A percentile compares a stretch with the other conserved stretches of the same genome.
These are phyloP conservation scores for Chelmon rostratus DNA, from an alignment of 2,797 vertebrate species.

Conservation along the genomic window DNA sequence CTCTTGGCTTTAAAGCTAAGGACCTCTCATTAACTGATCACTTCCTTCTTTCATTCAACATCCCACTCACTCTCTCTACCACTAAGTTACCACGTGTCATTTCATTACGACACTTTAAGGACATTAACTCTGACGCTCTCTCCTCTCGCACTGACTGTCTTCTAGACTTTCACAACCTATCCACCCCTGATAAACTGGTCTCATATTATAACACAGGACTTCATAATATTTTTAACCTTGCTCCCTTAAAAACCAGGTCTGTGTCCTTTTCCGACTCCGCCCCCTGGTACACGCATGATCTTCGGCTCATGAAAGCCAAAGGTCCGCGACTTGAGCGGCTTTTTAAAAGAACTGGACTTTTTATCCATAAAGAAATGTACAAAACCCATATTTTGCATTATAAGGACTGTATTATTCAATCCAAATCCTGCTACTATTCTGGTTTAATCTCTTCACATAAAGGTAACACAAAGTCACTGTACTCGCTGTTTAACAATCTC, in stretches of 20 bases:
- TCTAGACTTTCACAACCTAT: too few species aligned
- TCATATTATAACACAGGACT: background rate
- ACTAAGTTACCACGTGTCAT: background rate
- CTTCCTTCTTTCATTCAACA: background rate
- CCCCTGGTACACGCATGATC: too few species aligned
- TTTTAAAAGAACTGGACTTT: background rate
- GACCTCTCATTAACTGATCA: background rate
- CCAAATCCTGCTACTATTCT: too few species aligned
- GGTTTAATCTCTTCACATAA: too few species aligned
- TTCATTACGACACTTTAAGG: background rate
- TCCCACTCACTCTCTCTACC: background rate
- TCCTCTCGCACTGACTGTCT: too few species aligned
- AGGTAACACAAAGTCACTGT: too few species aligned
- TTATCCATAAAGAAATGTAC: background rate
- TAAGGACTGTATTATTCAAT: too few species aligned
- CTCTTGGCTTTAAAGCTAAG: background rate
- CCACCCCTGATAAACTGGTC: too few species aligned
- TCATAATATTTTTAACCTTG: background rate
- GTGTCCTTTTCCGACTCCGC: background rate
- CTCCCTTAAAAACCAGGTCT: background rate
- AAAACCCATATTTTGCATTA: background rate
- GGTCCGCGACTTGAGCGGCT: background rate
- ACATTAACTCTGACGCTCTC: too few species aligned
- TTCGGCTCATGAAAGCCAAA: too few species aligned
- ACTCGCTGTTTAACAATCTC: too few species aligned